Evolutionary conservation across 2,888 invertebrate genomes (phyloP), one percentile per base, ranked within the genome.

Genomic region (Trichogramma dendrolimi): DNA sequence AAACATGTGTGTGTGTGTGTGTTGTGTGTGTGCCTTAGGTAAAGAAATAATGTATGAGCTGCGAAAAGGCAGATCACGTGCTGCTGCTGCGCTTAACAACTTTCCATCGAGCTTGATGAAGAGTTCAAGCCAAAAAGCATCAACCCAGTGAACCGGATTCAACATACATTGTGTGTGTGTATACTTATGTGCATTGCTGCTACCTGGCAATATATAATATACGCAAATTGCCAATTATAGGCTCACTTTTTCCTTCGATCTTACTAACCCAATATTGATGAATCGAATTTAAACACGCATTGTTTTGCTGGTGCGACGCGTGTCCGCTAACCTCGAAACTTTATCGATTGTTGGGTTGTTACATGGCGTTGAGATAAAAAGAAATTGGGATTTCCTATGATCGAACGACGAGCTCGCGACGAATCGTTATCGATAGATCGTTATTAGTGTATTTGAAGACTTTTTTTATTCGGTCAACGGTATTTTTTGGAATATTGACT

Each of bases 321-420:
- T 88, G 83, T 88, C 87, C 73, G 91, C 90, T 79, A 91, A 86
- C 46, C 93, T 82, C 2, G 91, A 79, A 1, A 88, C 84, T 79
- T 93, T 92, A 71, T 87, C 81, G 0, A 90, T 87, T 8, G 90
- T 82, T 0, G 90, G 90, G 73, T 90, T 91, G 65, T 88, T 85
- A 73, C 90, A 92, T 1, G 91, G 91, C 84, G 92, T 89, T 89
- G 75, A 27, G 82, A 63, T 41, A 62, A 53, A 42, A 40, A 40
- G 52, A 44, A 55, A 40, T 8, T 7, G n/a, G 10, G 39, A 39
- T 50, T 51, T 47, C 56, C 39, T 51, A n/a, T 47, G 27, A 27
- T 27, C 27, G 14, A 14, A 14, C 14, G 14, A 14, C 14, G 14
- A 14, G 14, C 14, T 14, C 14, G 14, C 14, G 14, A 14, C 2